These are phyloP conservation scores for Sphaerolaimus hirsutus DNA, from an alignment of 2,888 invertebrate species.

Conservation along the genomic window DNA sequence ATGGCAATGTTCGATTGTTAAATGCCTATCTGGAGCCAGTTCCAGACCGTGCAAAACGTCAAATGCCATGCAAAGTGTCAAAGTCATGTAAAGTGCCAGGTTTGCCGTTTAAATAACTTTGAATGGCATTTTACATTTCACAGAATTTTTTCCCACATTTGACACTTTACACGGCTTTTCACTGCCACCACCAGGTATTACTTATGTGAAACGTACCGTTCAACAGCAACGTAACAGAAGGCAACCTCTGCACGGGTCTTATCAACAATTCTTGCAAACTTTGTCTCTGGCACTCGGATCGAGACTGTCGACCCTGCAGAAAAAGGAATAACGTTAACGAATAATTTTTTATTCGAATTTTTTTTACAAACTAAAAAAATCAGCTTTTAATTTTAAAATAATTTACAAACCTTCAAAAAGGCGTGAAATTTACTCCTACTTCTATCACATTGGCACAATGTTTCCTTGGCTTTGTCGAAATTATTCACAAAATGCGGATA, in stretches of 20 bases:
- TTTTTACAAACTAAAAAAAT: background rate
- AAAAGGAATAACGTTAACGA: background rate
- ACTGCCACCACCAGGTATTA: too few relatives aligned
- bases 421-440: conserved; percentile 88
- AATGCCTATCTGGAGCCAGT: too few relatives aligned
- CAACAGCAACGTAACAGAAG: conserved; percentile 74
- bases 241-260: conserved; percentile 84
- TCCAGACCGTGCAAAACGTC: too few relatives aligned
- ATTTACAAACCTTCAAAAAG: conserved; percentile 63
- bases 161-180: too few relatives aligned
- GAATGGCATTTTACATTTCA: too few relatives aligned
- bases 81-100: too few relatives aligned
- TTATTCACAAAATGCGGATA: conserved; percentile 96
- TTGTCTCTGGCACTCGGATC: conserved; percentile 83
- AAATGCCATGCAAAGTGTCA: too few relatives aligned
- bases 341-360: background rate
- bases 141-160: too few relatives aligned
- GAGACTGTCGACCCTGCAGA: conserved; percentile 30
- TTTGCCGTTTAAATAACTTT: too few relatives aligned
- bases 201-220: conserved; percentile 55
- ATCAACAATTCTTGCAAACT: conserved; percentile 82
- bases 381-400: background rate
- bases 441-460: conserved; percentile 64
- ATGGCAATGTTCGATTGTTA: too few relatives aligned
- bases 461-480: conserved; percentile 85